Evolutionary conservation across 1,140 invertebrate genomes (phyloP).

Genomic region (Drosophila watanabei): DNA sequence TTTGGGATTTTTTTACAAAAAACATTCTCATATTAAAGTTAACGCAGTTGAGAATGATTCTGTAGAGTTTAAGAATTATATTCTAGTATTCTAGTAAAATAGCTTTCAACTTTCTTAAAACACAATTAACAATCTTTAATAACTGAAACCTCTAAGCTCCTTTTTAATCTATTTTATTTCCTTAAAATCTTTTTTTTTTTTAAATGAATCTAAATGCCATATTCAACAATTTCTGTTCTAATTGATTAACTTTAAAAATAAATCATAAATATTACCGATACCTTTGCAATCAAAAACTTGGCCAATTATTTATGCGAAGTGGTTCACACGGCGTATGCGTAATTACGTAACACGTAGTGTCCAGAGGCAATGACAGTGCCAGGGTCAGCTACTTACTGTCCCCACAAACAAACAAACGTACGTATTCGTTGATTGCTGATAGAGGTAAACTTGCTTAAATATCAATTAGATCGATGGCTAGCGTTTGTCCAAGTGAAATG

Average conservation of each 20-base stretch:
- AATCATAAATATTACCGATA: not conserved
- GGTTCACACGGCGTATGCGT: conserved; percentile 63
- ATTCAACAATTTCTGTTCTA: not conserved
- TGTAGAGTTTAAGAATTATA: too few relatives aligned
- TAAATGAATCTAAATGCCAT: not conserved
- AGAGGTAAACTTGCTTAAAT: conserved; percentile 68
- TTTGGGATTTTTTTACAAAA: too few relatives aligned
- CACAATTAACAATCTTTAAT: not conserved
- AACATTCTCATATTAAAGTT: too few relatives aligned
- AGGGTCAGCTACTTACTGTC: conserved; percentile 51
- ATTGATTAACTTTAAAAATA: not conserved
- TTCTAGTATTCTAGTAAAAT: too few relatives aligned
- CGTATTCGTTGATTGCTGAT: conserved; percentile 55
- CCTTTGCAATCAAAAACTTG: conserved; percentile 7
- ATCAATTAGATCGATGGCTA: conserved; percentile 68
- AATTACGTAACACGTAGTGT: conserved; percentile 56
- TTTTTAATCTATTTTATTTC: not conserved
- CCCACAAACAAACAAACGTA: conserved; percentile 52
- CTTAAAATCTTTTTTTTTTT: not conserved
- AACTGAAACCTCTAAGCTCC: not conserved
- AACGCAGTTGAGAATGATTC: too few relatives aligned
- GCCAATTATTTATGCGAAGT: conserved; percentile 10
- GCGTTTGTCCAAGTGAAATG: conserved; percentile 36
- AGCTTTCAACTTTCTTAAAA: not conserved
- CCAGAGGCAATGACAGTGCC: conserved; percentile 34